Evolutionary conservation across 2,888 invertebrate genomes (phyloP).

Genomic region (Cerceris rybyensis): DNA sequence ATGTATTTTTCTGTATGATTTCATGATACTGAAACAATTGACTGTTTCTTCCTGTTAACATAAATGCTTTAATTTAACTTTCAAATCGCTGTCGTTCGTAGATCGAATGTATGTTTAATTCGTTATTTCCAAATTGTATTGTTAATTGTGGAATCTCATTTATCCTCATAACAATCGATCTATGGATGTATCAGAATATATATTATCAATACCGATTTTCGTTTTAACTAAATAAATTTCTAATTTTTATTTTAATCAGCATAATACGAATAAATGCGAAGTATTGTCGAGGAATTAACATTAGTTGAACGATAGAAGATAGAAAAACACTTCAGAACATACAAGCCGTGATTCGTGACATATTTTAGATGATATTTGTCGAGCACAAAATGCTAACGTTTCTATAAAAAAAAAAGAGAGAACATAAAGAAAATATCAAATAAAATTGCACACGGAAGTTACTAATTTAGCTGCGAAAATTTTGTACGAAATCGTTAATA

Average conservation of each 20-base stretch:
- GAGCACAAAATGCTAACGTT: neutral
- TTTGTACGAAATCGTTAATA: constrained; percentile 23
- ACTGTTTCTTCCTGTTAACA: too few relatives aligned
- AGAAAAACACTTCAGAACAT: constrained; percentile 33
- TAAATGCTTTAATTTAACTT: too few relatives aligned
- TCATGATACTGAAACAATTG: too few relatives aligned
- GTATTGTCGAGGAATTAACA: constrained; percentile 36
- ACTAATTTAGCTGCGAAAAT: constrained; percentile 20
- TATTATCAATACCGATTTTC: constrained; percentile 55
- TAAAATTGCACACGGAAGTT: constrained; percentile 24
- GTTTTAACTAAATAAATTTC: constrained; percentile 65
- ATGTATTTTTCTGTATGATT: constrained; percentile 47
- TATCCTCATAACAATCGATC: neutral
- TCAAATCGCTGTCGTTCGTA: too few relatives aligned
- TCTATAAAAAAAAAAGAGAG: constrained; percentile 3
- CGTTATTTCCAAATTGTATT: constrained; percentile 39
- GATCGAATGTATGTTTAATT: too few relatives aligned
- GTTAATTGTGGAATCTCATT: too few relatives aligned
- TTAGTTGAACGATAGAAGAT: constrained; percentile 24
- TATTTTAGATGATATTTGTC: constrained; percentile 27
- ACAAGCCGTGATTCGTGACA: constrained; percentile 35
- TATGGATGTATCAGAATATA: constrained; percentile 20
- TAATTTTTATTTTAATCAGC: constrained; percentile 52
- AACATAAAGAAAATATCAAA: constrained; percentile 23
- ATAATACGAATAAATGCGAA: constrained; percentile 39